Percentiles rank a stretch among this genome's conserved stretches.
These are phyloP conservation scores for Cichlasoma orientale DNA, from an alignment of 2,797 vertebrate species.

Conservation along the genomic window DNA sequence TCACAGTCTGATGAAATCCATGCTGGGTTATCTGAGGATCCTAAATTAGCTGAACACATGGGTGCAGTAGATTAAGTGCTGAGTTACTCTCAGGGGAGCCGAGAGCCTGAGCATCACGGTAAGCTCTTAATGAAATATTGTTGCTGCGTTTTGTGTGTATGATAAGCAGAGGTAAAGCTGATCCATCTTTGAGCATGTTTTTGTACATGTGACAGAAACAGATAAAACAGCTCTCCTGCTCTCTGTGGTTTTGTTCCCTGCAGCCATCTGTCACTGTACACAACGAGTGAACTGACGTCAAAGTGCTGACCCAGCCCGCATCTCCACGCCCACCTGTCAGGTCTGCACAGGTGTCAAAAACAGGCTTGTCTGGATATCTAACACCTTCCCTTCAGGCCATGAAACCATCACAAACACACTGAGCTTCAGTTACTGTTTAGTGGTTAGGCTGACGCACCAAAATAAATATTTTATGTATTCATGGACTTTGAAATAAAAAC, in stretches of 20 bases:
- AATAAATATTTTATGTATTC: too few species aligned
- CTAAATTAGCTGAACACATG: not conserved
- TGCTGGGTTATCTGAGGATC: not conserved
- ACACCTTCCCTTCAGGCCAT: not conserved
- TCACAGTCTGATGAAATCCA: not conserved
- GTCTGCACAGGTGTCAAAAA: constrained; percentile 9
- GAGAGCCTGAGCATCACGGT: not conserved
- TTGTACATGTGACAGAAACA: not conserved
- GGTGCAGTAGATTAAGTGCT: not conserved
- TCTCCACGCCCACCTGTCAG: constrained; percentile 7
- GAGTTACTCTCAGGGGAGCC: not conserved
- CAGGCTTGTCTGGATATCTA: constrained; percentile 21
- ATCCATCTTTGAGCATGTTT: not conserved
- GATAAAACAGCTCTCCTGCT: not conserved
- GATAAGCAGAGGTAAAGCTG: too few species aligned
- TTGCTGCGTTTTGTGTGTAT: not conserved
- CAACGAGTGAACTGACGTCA: constrained; percentile 19
- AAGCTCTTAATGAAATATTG: not conserved
- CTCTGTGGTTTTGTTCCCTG: not conserved
- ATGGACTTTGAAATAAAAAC: too few species aligned
- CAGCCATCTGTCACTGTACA: not conserved
- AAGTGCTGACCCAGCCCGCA: not conserved
- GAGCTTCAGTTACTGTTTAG: not conserved
- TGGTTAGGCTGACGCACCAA: too few species aligned
- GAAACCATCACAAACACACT: not conserved